phyloP scores from a whole-genome alignment of 2,797 vertebrate species.

The Phaenicophaeus curvirostris region DNA sequence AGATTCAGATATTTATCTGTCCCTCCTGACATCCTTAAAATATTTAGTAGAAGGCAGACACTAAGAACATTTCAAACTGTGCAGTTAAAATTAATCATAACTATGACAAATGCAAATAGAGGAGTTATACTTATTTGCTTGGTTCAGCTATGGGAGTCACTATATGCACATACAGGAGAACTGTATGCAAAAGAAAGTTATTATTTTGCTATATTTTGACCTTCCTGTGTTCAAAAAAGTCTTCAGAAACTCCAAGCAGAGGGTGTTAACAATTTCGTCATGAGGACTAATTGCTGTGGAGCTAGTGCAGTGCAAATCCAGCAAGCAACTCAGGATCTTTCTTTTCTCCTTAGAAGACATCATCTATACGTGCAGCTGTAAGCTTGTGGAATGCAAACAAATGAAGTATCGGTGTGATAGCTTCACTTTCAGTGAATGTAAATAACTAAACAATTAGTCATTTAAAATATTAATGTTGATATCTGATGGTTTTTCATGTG shows the following conservation, averaged over 20 bases:
- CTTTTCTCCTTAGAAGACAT: not conserved
- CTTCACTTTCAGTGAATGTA: not conserved
- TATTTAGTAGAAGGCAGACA: not conserved
- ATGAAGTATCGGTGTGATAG: not conserved
- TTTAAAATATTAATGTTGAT: not conserved
- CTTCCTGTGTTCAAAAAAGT: not conserved
- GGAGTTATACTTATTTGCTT: not conserved
- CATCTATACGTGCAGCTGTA: fast-evolving
- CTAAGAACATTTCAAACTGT: not conserved
- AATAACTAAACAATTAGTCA: not conserved
- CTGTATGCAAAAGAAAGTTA: not conserved
- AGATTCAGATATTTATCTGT: not conserved
- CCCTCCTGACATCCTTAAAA: not conserved
- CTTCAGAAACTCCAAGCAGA: not conserved
- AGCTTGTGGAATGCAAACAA: not conserved
- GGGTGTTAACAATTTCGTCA: not conserved
- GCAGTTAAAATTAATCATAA: not conserved
- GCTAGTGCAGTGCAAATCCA: not conserved
- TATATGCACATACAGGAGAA: not conserved
- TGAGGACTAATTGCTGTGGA: not conserved
- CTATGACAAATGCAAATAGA: not conserved
- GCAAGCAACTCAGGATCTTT: fast-evolving
- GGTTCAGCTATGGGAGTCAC: too few relatives aligned
- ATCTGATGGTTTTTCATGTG: not conserved
- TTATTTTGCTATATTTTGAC: not conserved